Evolutionary conservation across 53 echinoderm and acorn worm species (phyloP).

Genomic region (Luidia sarsii): DNA sequence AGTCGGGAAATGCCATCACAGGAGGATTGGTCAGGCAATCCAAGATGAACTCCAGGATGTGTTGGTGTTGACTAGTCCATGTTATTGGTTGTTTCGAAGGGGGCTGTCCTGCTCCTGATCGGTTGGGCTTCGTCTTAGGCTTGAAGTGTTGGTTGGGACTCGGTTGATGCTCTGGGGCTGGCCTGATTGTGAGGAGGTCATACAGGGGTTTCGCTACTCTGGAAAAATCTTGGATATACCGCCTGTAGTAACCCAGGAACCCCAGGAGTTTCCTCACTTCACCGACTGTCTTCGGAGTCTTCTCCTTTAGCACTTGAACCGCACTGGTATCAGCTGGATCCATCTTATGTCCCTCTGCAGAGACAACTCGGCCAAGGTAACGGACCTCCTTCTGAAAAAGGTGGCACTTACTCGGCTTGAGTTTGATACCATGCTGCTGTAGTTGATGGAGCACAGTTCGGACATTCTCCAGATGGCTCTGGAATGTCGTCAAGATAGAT

Average conservation of each 20-base stretch:
- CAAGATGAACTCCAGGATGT: conserved; percentile 36
- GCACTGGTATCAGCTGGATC: conserved; percentile 67
- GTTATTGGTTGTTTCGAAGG: conserved; percentile 52
- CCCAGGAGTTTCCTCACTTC: conserved; percentile 67
- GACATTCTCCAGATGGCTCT: conserved; percentile 50
- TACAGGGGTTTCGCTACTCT: conserved; percentile 40
- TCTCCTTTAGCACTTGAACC: conserved; percentile 50
- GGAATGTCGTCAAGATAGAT: conserved; percentile 77
- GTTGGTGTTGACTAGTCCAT: conserved; percentile 52
- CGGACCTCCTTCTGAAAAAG: too few species aligned
- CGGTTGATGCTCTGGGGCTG: too few species aligned
- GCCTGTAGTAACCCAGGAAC: conserved; percentile 53
- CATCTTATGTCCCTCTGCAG: conserved; percentile 52
- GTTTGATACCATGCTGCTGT: conserved; percentile 34
- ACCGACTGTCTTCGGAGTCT: conserved; percentile 49
- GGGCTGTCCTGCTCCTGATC: too few species aligned
- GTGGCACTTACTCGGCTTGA: too few species aligned
- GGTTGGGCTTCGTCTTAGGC: too few species aligned
- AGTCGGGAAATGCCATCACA: conserved; percentile 66
- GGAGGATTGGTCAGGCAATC: conserved; percentile 39
- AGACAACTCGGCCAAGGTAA: too few species aligned
- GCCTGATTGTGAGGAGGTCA: conserved; percentile 43
- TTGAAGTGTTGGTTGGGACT: too few species aligned
- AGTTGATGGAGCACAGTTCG: conserved; percentile 42
- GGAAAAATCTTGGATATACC: conserved; percentile 50